A percentile compares a stretch with the other conserved stretches of the same genome.
These are phyloP conservation scores for Rotaria magnacalcarata DNA, from an alignment of 2,888 invertebrate genomes.

Conservation along the genomic window DNA sequence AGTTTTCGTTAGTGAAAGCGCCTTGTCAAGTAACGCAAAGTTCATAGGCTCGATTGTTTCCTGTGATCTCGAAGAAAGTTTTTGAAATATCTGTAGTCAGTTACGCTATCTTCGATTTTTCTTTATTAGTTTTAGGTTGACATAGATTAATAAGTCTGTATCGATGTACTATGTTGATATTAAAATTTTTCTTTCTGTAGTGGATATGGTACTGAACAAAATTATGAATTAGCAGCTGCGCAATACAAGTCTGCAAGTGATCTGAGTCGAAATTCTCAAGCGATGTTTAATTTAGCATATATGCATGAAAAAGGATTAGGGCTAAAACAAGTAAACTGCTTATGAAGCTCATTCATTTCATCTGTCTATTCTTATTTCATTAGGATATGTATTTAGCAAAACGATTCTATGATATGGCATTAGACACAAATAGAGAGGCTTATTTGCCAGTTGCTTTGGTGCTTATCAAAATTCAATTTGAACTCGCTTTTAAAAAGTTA, in stretches of 20 bases:
- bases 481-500: constrained; percentile 61
- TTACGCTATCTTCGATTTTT: too few relatives aligned
- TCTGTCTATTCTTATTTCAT: too few relatives aligned
- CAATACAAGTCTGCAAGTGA: constrained; percentile 82
- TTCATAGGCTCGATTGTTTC: too few relatives aligned
- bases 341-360: too few relatives aligned
- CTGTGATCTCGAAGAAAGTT: too few relatives aligned
- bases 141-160: too few relatives aligned
- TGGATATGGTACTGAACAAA: constrained; percentile 82
- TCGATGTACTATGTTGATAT: too few relatives aligned
- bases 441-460: constrained; percentile 87
- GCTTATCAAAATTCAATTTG: constrained; percentile 73
- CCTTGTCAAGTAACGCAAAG: too few relatives aligned
- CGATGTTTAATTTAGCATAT: constrained; percentile 97
- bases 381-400: constrained; percentile 86
- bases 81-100: too few relatives aligned
- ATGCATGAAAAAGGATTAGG: constrained; percentile 98
- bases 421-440: constrained; percentile 84
- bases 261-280: constrained; percentile 89
- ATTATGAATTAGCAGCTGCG: constrained; percentile 86
- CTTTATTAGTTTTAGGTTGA: too few relatives aligned
- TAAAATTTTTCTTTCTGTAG: background rate
- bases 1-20: too few relatives aligned
- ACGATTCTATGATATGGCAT: constrained; percentile 89
- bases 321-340: constrained; percentile 64